Conservation (phyloP, 2,888 invertebrate genomes). For the Luffia ferchaultella region DNA sequence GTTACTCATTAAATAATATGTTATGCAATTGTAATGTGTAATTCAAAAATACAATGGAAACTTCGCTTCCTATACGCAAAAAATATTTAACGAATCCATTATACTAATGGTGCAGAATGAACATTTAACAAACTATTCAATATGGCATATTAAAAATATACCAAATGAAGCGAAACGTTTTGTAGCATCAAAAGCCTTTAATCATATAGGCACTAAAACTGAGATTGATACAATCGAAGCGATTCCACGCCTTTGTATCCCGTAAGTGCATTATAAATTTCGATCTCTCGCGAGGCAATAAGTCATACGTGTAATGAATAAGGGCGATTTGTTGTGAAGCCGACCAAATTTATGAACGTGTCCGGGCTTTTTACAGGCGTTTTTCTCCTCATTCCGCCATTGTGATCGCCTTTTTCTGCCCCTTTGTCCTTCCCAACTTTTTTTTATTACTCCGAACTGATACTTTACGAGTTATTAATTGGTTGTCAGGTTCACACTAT, state of each 20-base stretch:
- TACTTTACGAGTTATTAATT: slow-evolving; percentile 68
- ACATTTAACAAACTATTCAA: neutral
- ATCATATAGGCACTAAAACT: slow-evolving; percentile 34
- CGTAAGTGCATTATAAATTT: slow-evolving; percentile 55
- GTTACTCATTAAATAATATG: no score
- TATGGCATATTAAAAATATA: slow-evolving; percentile 31
- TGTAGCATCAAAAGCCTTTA: slow-evolving; percentile 31
- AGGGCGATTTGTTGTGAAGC: slow-evolving; percentile 67
- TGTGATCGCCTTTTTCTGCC: slow-evolving; percentile 58
- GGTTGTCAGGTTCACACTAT: slow-evolving; percentile 56
- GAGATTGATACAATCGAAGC: slow-evolving; percentile 25
- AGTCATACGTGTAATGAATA: slow-evolving; percentile 66
- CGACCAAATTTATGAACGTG: slow-evolving; percentile 61
- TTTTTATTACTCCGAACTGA: slow-evolving; percentile 57
- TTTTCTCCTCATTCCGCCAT: slow-evolving; percentile 53
- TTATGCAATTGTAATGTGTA: no score
- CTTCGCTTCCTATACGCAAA: no score
- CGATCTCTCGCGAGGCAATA: slow-evolving; percentile 42
- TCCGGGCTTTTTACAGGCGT: slow-evolving; percentile 58
- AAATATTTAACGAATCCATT: no score
- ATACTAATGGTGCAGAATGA: no score
- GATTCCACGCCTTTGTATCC: slow-evolving; percentile 41
- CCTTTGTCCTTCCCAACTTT: slow-evolving; percentile 41
- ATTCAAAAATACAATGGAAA: no score
- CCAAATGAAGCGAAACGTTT: slow-evolving; percentile 47